phyloP scores from a whole-genome alignment of 2,113 vertebrate genomes.

The Pipa parva region DNA sequence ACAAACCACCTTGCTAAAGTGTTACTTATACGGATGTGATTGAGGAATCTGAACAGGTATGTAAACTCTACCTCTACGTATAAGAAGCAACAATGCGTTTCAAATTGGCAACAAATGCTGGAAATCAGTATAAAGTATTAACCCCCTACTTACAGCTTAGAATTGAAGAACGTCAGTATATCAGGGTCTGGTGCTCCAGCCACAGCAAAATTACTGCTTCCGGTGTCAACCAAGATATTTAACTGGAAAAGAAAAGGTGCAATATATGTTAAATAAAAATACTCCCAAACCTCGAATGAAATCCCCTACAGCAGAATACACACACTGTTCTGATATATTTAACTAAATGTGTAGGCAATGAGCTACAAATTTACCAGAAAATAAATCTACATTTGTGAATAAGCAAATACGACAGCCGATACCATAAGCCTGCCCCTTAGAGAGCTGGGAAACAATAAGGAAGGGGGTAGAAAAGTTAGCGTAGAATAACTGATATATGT shows the following conservation, averaged over 20 bases:
- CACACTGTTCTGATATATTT: not conserved
- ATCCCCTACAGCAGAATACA: not conserved
- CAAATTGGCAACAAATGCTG: too few species aligned
- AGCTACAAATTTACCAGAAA: not conserved
- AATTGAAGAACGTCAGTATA: constrained; percentile 76
- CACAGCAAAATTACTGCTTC: constrained; percentile 97
- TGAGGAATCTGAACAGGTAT: too few species aligned
- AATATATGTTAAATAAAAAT: constrained; percentile 46
- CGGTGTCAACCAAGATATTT: constrained; percentile 95
- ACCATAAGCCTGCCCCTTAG: not conserved
- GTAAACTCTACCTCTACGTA: too few species aligned
- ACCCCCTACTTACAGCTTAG: constrained; percentile 52
- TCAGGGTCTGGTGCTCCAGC: constrained; percentile 76
- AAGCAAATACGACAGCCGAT: too few species aligned
- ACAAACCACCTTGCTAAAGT: too few species aligned
- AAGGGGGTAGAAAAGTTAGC: too few species aligned
- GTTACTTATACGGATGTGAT: too few species aligned
- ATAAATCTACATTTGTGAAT: too few species aligned
- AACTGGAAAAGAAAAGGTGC: constrained; percentile 70
- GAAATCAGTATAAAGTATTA: fast-evolving
- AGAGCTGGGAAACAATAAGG: too few species aligned
- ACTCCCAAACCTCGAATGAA: not conserved
- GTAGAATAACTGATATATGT: too few species aligned
- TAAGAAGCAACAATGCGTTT: too few species aligned
- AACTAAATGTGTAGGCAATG: not conserved